Evolutionary conservation across 37 sponge, comb jelly and placozoan genomes (phyloP), one percentile per base, ranked within the genome.

Genomic region (Chondrilla cf. caribensis): DNA sequence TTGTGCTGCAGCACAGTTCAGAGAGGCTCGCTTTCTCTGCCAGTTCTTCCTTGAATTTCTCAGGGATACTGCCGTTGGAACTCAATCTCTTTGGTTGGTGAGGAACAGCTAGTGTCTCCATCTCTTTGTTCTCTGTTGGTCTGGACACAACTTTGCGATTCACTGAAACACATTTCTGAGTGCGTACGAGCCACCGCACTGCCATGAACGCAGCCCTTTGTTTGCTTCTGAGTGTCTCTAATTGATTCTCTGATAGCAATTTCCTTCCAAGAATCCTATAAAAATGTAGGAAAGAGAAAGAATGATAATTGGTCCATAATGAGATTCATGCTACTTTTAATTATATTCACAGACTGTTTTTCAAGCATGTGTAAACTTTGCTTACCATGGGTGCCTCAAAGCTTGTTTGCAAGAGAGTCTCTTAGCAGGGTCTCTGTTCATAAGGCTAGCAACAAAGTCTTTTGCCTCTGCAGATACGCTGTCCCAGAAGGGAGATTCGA

Each of bases 361-460:
- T 6, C 51, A 47, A 47, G 51, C 51, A 11, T 47, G 51, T 47
- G 51, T 6, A 47, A 15, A 26, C 9, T 28, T 4, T 26, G 29
- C 64, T 60, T 26, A 60, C 71, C 76, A 73, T 39, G 76, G 76
- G 25, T 73, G 76, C 11, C 44, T 39, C 15, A 73, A 43, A 21
- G 76, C 76, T 39, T 73, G 76, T 22, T 73, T 32, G 19, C 41
- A 37, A 11, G 38, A 36, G 8, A 73, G 76, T 40, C 76, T 73
- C 43, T 39, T 37, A 0, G 41, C 17, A 22, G 76, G 76, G 43
- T 73, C 43, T 0, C 18, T 2, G 14, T 5, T 73, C 76, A 73
- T 73, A 21, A 73, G 76, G 6, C 76, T 73, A n/a, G 76, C 29
- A n/a, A 73, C 76, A 73, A 73, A 73, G 76, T 73, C 25, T 38